Evolutionary conservation across 2,888 invertebrate species (phyloP).

Genomic region (Harpagoxenus sublaevis): DNA sequence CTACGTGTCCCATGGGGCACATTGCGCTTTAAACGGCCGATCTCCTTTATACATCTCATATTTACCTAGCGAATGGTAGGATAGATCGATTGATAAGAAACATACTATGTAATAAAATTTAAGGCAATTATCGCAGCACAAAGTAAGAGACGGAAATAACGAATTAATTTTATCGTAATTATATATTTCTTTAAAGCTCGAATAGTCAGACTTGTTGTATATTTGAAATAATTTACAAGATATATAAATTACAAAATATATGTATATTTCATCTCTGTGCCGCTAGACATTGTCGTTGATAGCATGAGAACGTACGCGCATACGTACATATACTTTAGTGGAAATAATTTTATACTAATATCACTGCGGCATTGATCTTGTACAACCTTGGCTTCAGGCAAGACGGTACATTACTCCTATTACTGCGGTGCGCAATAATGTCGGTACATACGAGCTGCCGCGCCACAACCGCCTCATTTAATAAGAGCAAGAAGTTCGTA

Average conservation of each 20-base stretch:
- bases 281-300: too few relatives aligned
- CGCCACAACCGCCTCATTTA: conserved; percentile 70
- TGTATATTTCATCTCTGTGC: background rate
- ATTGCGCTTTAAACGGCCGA: conserved; percentile 76
- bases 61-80: conserved; percentile 60
- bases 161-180: background rate
- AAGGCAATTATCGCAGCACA: conserved; percentile 60
- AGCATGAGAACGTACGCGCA: background rate
- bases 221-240: background rate
- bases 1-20: conserved; percentile 72
- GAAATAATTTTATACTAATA: conserved; percentile 53
- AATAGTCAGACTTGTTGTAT: background rate
- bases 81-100: conserved; percentile 59
- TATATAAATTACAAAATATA: background rate
- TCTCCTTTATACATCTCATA: conserved; percentile 63
- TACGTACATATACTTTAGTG: background rate
- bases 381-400: conserved; percentile 38
- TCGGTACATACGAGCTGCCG: conserved; percentile 57
- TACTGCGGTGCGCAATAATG: conserved; percentile 70
- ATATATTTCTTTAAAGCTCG: background rate
- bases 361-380: conserved; percentile 48
- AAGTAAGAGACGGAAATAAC: background rate
- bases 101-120: conserved; percentile 40
- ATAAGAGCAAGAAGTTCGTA: conserved; percentile 73
- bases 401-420: conserved; percentile 58